Evolutionary conservation across 1,140 invertebrate genomes (phyloP), one percentile per base, ranked within the genome.

Genomic region (Lepidurus arcticus): DNA sequence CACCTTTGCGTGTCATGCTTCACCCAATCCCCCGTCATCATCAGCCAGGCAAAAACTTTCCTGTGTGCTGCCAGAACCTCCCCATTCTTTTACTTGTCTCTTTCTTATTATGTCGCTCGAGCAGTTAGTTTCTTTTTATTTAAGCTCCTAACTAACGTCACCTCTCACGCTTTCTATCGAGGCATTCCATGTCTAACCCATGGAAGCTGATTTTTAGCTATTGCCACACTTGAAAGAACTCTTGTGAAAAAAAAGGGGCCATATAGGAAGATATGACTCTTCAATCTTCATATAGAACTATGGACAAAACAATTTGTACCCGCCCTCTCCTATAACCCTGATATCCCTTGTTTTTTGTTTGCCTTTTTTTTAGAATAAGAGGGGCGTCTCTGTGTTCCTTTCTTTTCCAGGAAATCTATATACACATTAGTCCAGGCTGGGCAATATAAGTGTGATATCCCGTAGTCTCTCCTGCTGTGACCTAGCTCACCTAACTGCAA

Each of bases 1-100:
- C 53, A 65, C 53, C 53, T 65, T 65, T 65, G 53, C 53, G 53
- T 65, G 53, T 65, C 53, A 65, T 65, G 53, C 53, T 65, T 65
- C 53, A 65, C 53, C 53, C 53, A 65, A 65, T 65, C 53, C 53
- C n/a, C 53, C 53, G 53, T 16, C 53, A 65, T 65, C 53, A 65
- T 21, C 53, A 65, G 53, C 13, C 8, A 13, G 53, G 53, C 13
- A 65, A 65, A 65, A 65, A 65, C 53, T 21, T 65, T 65, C 53
- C 53, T 21, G 53, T 16, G 53, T 21, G 53, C 53, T 65, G 53
- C 21, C 21, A 65, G 53, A 65, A 65, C 53, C 53, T 65, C 53
- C 53, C 53, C 53, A 21, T 65, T 65, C 53, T 9, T 65, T 13
- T 65, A 9, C 53, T 65, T 16, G 53, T 65, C 2, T 16, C 53